Evolutionary conservation across 2,888 invertebrate genomes (phyloP), one percentile per base, ranked within the genome.

Genomic region (Caenorhabditis imperialis): DNA sequence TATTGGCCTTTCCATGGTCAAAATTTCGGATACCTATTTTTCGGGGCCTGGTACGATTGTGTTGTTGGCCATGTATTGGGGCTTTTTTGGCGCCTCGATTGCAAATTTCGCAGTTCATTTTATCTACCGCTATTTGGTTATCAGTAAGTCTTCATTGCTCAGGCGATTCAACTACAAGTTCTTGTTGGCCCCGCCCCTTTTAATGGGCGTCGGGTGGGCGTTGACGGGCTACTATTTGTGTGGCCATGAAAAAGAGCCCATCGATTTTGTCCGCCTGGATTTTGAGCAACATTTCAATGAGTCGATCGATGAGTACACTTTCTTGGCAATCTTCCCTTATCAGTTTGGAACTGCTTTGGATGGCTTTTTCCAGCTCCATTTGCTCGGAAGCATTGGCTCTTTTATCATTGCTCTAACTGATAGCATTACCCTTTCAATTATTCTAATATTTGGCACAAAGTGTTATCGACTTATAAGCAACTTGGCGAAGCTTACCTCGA

Each of bases 71-170:
- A 6, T 23, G 6, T 63, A 63, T 23, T 63, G 37, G 10, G 63
- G 54, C 7, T n/a, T 63, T 2, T 63, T 37, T 23, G 38, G 53
- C 2, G 14, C 20, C 5, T 37, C 37, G 3, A 54, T 63, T 35
- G 54, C 45, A 2, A 22, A 47, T 10, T 47, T 63, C 23, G 45
- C 22, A 14, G 33, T 63, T 7, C 63, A 63, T 18, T 63, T 53
- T 18, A 30, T 54, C 14, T 63, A 63, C 23, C 53, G 63, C 1
- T 63, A 54, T 27, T 22, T 63, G 10, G 54, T 54, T 10, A 45
- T 54, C 20, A 45, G 25, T 12, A 38, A 47, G 12, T 45, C 25
- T 22, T 5, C 12, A 12, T n/a, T 14, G 1, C 42, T 51, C 7
- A 22, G 1, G 7, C 22, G 27, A n/a, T 38, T 50, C 27, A 37